Percentiles rank a stretch among this genome's conserved stretches.
Evolutionary conservation across 2,113 vertebrate species (phyloP).

Genomic region (Maccullochella peelii): DNA sequence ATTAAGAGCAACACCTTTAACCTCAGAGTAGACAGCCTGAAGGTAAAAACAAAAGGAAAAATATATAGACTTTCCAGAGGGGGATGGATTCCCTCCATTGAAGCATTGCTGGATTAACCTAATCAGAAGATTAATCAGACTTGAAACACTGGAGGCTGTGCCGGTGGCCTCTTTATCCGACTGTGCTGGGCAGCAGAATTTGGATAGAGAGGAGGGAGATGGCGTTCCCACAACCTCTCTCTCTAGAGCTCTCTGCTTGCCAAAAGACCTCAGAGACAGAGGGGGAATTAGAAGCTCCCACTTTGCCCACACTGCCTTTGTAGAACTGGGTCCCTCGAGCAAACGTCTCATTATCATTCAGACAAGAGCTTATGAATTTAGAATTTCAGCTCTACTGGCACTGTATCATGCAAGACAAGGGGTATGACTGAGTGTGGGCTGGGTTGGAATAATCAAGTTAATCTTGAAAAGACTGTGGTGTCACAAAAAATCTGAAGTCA

Average conservation of each 20-base stretch:
- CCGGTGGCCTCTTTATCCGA: constrained; percentile 73
- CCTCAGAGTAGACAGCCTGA: constrained; percentile 24
- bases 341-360: constrained; percentile 45
- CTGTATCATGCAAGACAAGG: background rate
- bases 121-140: constrained; percentile 84
- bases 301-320: constrained; percentile 40
- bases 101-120: constrained; percentile 79
- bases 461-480: background rate
- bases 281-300: constrained; percentile 48
- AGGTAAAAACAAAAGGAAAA: constrained; percentile 1
- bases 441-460: background rate
- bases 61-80: constrained; percentile 44
- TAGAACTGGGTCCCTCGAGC: constrained; percentile 26
- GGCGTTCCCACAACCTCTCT: constrained; percentile 77
- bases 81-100: constrained; percentile 55
- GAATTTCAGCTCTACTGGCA: constrained; percentile 10
- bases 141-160: constrained; percentile 77
- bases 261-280: constrained; percentile 59
- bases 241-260: constrained; percentile 52
- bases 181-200: constrained; percentile 62
- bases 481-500: background rate
- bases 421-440: background rate
- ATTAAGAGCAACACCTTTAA: constrained; percentile 50
- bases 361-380: constrained; percentile 35
- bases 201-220: constrained; percentile 59